These are phyloP conservation scores for Nanger granti DNA, from an alignment of 2,113 vertebrate genomes.

Conservation along the genomic window DNA sequence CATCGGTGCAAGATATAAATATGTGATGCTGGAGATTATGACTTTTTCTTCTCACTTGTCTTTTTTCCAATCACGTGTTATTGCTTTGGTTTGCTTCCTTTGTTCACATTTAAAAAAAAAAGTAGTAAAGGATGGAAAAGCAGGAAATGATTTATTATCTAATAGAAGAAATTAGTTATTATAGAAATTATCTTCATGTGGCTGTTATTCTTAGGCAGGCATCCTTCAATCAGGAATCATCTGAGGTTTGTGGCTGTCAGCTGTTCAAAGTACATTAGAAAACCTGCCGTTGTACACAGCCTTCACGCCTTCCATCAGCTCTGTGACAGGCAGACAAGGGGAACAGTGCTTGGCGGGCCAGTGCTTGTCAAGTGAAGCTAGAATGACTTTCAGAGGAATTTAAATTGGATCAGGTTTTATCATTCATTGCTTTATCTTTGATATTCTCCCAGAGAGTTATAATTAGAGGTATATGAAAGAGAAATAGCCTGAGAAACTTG, in stretches of 20 bases:
- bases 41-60: background rate
- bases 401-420: slow-evolving; percentile 33
- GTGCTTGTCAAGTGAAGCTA: slow-evolving; percentile 38
- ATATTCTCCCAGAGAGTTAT: background rate
- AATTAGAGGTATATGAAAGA: slow-evolving; percentile 36
- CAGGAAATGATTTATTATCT: background rate
- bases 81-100: background rate
- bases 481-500: background rate
- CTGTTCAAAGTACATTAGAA: background rate
- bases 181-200: background rate
- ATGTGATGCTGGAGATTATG: background rate
- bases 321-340: slow-evolving; percentile 13
- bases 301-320: background rate
- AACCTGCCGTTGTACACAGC: background rate
- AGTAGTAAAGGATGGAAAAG: background rate
- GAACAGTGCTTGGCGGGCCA: background rate
- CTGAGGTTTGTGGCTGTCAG: background rate
- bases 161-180: background rate
- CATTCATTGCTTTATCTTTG: slow-evolving; percentile 9
- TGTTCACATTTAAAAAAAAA: background rate
- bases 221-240: background rate
- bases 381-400: slow-evolving; percentile 34
- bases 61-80: background rate
- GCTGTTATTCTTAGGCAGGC: background rate
- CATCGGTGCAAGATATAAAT: background rate